Evolutionary conservation across 2,113 vertebrate species (phyloP), one percentile per base, ranked within the genome.

Genomic region (Eudyptes chrysolophus): DNA sequence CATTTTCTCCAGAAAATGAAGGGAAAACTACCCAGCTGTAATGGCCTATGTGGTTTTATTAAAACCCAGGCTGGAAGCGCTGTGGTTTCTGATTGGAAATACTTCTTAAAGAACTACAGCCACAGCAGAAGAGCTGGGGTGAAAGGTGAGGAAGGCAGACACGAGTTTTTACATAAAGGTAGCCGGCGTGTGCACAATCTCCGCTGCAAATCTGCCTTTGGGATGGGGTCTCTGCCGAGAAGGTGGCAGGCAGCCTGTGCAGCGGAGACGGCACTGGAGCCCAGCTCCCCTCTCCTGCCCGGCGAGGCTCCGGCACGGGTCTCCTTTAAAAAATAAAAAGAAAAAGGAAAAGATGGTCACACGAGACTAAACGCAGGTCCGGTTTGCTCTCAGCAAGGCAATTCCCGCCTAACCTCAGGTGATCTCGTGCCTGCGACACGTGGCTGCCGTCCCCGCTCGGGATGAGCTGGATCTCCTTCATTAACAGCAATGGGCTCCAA

Each of bases 401-500:
- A 72, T 97, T 97, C 97, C 80, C 89, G 76, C 93, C 97, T 93
- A 49, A 95, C 98, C 97, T 94, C 52, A 57, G 95, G 77, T 69
- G 92, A 94, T 80, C 57, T 46, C 57, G 55, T 85, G 96, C 95
- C 97, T 96, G 97, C 42, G 76, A 87, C 3, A 30, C 60, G 27
- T 27, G 92, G 96, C 89, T 97, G 90, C 94, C 2, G 11, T 93
- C 92, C 81, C 96, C 51, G 60, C 95, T 97, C 54, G 25, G 93
- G 90, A 97, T 87, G 96, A 98, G 96, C 97, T 96, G 93, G 75
- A 94, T 97, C 97, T 96, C 97, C 95, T 98, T 98, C 98, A 97
- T 98, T 98, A 98, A 93, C 96, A 96, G 94, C 97, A 97, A 91
- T 91, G 96, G 97, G 97, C 97, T 97, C 90, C 97, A 97, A 97